These are phyloP conservation scores for Tillus elongatus DNA, from an alignment of 2,888 invertebrate species.

Conservation along the genomic window DNA sequence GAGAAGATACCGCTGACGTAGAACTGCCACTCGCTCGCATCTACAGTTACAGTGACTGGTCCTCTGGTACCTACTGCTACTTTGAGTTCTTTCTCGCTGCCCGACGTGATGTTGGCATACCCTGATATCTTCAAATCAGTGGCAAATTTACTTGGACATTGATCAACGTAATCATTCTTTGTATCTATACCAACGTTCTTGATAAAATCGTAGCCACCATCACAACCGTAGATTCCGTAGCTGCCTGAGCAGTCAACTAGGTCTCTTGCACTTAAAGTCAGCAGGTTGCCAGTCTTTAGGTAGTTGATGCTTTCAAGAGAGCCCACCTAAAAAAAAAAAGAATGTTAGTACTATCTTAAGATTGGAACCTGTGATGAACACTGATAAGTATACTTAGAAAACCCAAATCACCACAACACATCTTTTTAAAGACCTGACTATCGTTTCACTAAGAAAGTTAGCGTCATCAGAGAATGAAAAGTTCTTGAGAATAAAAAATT, in stretches of 20 bases:
- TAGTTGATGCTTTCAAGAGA: slow-evolving; percentile 27
- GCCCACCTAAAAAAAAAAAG: no score
- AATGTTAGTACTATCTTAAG: no score
- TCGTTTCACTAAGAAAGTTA: no score
- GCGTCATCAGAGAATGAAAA: no score
- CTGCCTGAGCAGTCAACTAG: slow-evolving; percentile 46
- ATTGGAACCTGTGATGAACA: no score
- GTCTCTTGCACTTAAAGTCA: slow-evolving; percentile 48
- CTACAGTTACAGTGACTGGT: slow-evolving; percentile 83
- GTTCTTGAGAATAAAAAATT: no score
- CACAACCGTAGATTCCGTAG: slow-evolving; percentile 45
- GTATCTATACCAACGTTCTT: slow-evolving; percentile 46
- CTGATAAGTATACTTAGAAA: no score
- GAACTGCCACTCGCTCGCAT: slow-evolving; percentile 70
- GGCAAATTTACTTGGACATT: slow-evolving; percentile 20
- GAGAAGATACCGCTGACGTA: slow-evolving; percentile 70
- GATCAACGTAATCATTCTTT: slow-evolving; percentile 40
- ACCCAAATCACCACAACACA: no score
- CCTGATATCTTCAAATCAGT: slow-evolving; percentile 43
- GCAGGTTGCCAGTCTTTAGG: slow-evolving; percentile 41
- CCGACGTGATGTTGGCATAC: slow-evolving; percentile 59
- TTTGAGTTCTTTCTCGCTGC: slow-evolving; percentile 61
- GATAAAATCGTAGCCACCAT: slow-evolving; percentile 44
- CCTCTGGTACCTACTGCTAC: slow-evolving; percentile 71
- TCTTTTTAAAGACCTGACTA: no score